phyloP scores from a whole-genome alignment of 35 echinoderm and acorn worm species.

The Heliocidaris tuberculata region DNA sequence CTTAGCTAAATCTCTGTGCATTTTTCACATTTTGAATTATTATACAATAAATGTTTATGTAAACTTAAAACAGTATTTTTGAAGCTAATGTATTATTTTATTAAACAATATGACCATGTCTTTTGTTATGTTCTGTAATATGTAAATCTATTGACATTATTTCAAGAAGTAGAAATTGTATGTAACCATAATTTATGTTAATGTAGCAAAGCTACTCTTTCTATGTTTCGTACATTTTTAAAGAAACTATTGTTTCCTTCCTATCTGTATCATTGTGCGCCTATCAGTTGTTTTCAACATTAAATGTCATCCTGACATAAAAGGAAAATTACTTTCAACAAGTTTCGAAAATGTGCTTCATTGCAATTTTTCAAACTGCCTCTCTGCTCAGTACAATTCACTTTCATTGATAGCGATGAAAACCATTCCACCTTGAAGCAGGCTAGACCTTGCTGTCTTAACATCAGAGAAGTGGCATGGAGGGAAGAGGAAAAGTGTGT shows the following conservation, averaged over 20 bases:
- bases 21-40: not conserved
- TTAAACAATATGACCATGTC: not conserved
- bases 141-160: not conserved
- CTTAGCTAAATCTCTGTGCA: not conserved
- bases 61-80: not conserved
- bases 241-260: slow-evolving; percentile 7
- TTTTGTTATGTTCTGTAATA: not conserved
- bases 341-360: not conserved
- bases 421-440: too few species aligned
- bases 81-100: not conserved
- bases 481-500: too few species aligned
- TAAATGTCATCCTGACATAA: slow-evolving; percentile 42
- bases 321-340: not conserved
- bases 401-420: too few species aligned
- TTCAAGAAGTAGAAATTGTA: slow-evolving; percentile 19
- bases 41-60: not conserved
- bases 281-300: slow-evolving; percentile 24
- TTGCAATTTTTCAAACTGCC: not conserved
- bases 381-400: too few species aligned
- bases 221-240: slow-evolving; percentile 20
- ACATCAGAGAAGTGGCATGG: too few species aligned
- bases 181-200: slow-evolving; percentile 14
- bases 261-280: slow-evolving; percentile 12
- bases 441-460: too few species aligned
- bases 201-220: slow-evolving; percentile 35